Evolutionary conservation across 2,888 invertebrate species (phyloP).

Genomic region (Teleogryllus oceanicus): DNA sequence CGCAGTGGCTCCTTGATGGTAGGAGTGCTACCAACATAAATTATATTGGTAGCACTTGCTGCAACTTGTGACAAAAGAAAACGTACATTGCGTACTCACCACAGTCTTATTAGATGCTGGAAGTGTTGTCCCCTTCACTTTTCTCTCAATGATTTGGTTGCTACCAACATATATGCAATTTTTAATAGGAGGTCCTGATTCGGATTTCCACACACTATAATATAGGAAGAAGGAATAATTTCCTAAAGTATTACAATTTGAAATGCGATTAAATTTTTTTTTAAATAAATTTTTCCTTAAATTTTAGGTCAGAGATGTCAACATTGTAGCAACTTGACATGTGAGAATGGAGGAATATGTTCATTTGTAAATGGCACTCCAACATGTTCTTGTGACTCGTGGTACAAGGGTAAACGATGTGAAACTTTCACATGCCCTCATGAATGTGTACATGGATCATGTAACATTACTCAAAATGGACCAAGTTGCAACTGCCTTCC

Average conservation of each 20-base stretch:
- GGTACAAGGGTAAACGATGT: constrained; percentile 53
- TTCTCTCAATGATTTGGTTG: too few relatives aligned
- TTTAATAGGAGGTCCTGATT: too few relatives aligned
- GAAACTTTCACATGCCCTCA: constrained; percentile 49
- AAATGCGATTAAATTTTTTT: not conserved
- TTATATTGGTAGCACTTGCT: too few relatives aligned
- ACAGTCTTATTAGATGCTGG: too few relatives aligned
- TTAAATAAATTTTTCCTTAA: constrained; percentile 19
- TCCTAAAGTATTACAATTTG: too few relatives aligned
- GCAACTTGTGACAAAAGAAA: too few relatives aligned
- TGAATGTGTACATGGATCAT: constrained; percentile 49
- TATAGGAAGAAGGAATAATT: not conserved
- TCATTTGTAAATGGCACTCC: constrained; percentile 47
- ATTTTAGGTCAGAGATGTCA: constrained; percentile 49
- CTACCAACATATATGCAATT: too few relatives aligned
- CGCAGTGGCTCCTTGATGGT: too few relatives aligned
- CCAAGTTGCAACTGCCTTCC: constrained; percentile 51
- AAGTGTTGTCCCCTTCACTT: too few relatives aligned
- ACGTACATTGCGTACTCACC: too few relatives aligned
- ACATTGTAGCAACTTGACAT: constrained; percentile 55
- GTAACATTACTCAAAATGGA: constrained; percentile 44
- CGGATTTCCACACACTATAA: too few relatives aligned
- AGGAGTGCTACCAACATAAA: too few relatives aligned
- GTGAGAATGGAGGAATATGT: constrained; percentile 62
- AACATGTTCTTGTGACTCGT: constrained; percentile 56